Evolutionary conservation across 2,888 invertebrate genomes (phyloP), one percentile per base, ranked within the genome.

Genomic region (Steinernema hermaphroditum): DNA sequence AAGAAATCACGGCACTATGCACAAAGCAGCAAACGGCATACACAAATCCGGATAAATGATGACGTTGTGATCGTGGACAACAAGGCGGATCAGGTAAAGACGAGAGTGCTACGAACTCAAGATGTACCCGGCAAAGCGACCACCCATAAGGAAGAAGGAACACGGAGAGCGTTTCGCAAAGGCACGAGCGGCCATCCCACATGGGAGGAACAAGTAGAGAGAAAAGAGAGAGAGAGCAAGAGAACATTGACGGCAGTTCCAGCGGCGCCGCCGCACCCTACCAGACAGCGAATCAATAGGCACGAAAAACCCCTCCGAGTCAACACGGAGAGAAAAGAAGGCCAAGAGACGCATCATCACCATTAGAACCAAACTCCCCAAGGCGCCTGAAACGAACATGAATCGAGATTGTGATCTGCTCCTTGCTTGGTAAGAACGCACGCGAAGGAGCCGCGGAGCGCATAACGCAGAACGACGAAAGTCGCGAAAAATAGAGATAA

Each of bases 231-330:
- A 62, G 62, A 62, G 29, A 29, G 62, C 62, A 62, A 62, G 62
- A 62, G 62, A 62, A 62, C 62, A 62, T 62, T 62, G 62, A 62
- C 62, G 62, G 62, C 62, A 32, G 62, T 62, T 62, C 62, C 62
- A 62, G 62, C 62, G 27, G 62, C 50, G 50, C 62, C 19, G 62
- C 62, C 32, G 62, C 54, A 27, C 62, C 62, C 62, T 62, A 62
- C 62, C 62, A 62, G 62, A 62, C 62, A 62, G 62, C 62, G 62
- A 29, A 62, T 62, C 62, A 62, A 62, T 62, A 62, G 62, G 32
- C 62, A 62, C 62, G 62, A 62, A 62, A 62, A 50, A 62, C 22
- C 24, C 62, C 62, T 62, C 62, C 62, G 62, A 62, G 62, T 62
- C 62, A 62, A 62, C 62, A 62, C 34, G 29, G 19, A 32, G 24